A percentile compares a stretch with the other conserved stretches of the same genome.
These are phyloP conservation scores for Felis catus DNA, from an alignment of 2,113 vertebrate genomes.

Conservation along the genomic window F.catus_Fca126_mat1.0 CM031413.1:94848001-94848500, in stretches of 20 bases:
- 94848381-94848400: neutral
- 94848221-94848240: neutral
- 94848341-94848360: neutral
- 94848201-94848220: neutral
- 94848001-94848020: neutral
- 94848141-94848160: neutral
- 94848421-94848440: neutral
- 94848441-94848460: neutral
- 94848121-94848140: neutral
- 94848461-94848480: neutral
- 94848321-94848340: neutral
- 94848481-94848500: neutral
- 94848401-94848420: slow-evolving; percentile 36
- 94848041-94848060: neutral
- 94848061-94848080: neutral
- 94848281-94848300: slow-evolving; percentile 20
- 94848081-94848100: neutral
- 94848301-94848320: neutral
- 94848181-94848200: neutral
- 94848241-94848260: neutral
- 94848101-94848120: neutral
- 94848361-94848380: neutral
- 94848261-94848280: neutral
- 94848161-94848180: neutral
- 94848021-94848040: neutral